Evolutionary conservation across 2,888 invertebrate genomes (phyloP).

Genomic region (Mimachlamys varia): DNA sequence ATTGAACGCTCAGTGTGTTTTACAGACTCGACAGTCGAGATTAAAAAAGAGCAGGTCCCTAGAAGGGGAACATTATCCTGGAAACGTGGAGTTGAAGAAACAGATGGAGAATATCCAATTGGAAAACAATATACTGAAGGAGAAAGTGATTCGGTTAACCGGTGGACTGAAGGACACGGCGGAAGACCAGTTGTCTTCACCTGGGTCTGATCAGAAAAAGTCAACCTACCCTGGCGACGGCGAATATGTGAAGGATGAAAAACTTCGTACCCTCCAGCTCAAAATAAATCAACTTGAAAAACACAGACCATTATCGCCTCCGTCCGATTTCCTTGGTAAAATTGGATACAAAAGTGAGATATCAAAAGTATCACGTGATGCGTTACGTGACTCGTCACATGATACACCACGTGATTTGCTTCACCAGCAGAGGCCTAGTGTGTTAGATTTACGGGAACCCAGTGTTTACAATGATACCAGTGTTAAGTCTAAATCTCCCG

Average conservation of each 20-base stretch:
- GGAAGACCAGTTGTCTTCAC: slow-evolving; percentile 57
- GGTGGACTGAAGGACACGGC: slow-evolving; percentile 73
- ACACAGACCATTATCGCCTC: not conserved
- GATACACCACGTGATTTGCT: slow-evolving; percentile 34
- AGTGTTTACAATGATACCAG: slow-evolving; percentile 45
- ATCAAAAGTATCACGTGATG: slow-evolving; percentile 43
- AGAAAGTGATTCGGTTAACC: slow-evolving; percentile 86
- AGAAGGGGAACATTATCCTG: slow-evolving; percentile 83
- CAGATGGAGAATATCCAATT: slow-evolving; percentile 91
- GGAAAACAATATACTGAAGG: slow-evolving; percentile 83
- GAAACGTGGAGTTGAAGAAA: slow-evolving; percentile 86
- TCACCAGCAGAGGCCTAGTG: slow-evolving; percentile 41
- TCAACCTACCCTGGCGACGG: slow-evolving; percentile 47
- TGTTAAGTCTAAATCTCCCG: slow-evolving; percentile 37
- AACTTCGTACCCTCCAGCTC: slow-evolving; percentile 38
- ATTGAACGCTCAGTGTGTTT: slow-evolving; percentile 83
- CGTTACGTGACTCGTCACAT: slow-evolving; percentile 23
- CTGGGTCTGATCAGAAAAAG: slow-evolving; percentile 42
- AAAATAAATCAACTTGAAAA: slow-evolving; percentile 37
- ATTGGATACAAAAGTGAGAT: not conserved
- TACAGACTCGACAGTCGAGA: slow-evolving; percentile 54
- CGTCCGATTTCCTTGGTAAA: not conserved
- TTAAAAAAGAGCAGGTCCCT: slow-evolving; percentile 79
- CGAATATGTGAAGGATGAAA: slow-evolving; percentile 50
- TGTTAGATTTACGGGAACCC: slow-evolving; percentile 43